Evolutionary conservation across 2,797 vertebrate genomes (phyloP).

Genomic region (Mormyrops attenuatus): DNA sequence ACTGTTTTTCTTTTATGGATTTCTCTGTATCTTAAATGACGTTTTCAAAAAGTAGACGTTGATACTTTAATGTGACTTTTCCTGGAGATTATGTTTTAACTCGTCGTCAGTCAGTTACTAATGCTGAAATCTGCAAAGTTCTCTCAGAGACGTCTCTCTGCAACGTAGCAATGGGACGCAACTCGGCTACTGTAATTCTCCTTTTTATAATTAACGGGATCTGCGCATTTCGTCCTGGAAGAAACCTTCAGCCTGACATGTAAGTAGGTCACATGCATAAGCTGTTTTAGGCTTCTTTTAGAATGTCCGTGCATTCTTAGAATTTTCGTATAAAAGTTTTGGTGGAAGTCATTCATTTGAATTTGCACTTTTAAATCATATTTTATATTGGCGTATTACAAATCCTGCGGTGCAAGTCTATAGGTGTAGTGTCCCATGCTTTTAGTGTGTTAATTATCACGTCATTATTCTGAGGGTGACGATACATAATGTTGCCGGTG

Average conservation of each 20-base stretch:
- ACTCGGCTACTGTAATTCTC: constrained; percentile 40
- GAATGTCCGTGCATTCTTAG: not conserved
- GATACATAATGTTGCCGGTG: not conserved
- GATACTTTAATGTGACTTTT: not conserved
- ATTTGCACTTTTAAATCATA: not conserved
- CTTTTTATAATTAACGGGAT: constrained; percentile 52
- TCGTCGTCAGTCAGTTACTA: not conserved
- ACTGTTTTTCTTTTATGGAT: not conserved
- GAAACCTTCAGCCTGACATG: constrained; percentile 61
- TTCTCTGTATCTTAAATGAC: not conserved
- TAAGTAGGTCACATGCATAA: constrained; percentile 49
- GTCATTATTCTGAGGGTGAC: not conserved
- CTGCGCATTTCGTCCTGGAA: constrained; percentile 46
- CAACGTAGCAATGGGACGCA: constrained; percentile 42
- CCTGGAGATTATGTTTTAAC: not conserved
- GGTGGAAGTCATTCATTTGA: not conserved
- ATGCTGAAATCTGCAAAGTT: not conserved
- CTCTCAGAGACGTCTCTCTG: not conserved
- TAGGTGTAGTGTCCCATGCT: not conserved
- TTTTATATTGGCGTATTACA: not conserved
- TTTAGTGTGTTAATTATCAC: not conserved
- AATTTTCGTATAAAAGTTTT: not conserved
- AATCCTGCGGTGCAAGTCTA: not conserved
- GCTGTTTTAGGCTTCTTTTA: not conserved
- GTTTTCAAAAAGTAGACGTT: not conserved